Base-by-base conservation (phyloP, 2,113 vertebrate species). In the Lycaon pictus region DNA sequence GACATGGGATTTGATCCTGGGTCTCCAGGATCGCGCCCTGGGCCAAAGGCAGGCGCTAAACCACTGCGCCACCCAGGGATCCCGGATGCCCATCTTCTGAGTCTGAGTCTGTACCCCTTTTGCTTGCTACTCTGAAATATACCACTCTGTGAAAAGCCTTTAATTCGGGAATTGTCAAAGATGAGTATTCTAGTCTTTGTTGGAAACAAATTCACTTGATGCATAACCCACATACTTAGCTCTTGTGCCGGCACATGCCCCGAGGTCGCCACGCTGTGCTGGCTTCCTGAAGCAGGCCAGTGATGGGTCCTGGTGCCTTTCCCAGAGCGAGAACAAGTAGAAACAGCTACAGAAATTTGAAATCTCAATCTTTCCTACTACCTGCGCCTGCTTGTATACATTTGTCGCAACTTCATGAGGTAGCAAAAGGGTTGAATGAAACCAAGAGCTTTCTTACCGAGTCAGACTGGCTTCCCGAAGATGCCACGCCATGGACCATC, bases 201-300 rank as follows among this genome's bases (percentile, higher is more conserved):
- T 87, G 83, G 92, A 60, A 96, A 56, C 25, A 74, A 48, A 82
- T 32, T 81, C 37, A 35, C 25, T 53, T 60, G 85, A 55, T 69
- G n/a, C 55, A 56, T 35, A 25, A 9, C 43, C 63, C 13, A 23
- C 29, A 23, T 53, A 53, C 43, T 56, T 65, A 62, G 23, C 23
- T 35, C 48, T 43, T 27, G 25, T 4, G 72, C 17, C 58, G 11
- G 11, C 63, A 7, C 10, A 0, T 58, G 63, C 56, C 32, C 76
- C 2, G 10, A 83, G 87, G 76, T 80, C 56, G 7, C 53, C 9
- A 3, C 2, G 12, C 53, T 51, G 82, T 6, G 2, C 63, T 6
- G 62, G 58, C 7, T 4, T 32, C 56, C 32, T 37, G 10, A 22
- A 51, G n/a, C 55, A 22, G 71, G 48, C 53, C 55, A 58, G 22